These are phyloP conservation scores for Hydrozoanthus tunicans DNA, from an alignment of 64 coral and sea anemone genomes.

Conservation along the genomic window DNA sequence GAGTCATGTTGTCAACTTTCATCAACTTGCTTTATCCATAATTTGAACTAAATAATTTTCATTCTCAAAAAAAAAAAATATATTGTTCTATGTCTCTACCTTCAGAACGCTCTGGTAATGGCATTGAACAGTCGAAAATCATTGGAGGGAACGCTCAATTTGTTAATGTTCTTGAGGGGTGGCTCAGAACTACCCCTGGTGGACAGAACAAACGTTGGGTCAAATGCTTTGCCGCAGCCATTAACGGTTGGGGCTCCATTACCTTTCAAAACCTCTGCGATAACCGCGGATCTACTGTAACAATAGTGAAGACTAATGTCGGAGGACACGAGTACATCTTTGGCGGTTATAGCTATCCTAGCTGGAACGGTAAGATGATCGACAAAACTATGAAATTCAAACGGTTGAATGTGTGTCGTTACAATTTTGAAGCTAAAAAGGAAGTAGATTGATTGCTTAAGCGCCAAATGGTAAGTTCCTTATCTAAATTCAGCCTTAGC, in stretches of 20 bases:
- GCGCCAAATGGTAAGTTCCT: too few species aligned
- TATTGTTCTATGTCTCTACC: neutral
- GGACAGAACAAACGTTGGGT: too few species aligned
- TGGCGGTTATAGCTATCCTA: too few species aligned
- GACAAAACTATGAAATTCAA: too few species aligned
- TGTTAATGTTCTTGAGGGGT: neutral
- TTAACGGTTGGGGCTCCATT: neutral
- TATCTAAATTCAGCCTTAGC: too few species aligned
- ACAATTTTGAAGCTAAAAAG: too few species aligned
- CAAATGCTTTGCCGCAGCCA: neutral
- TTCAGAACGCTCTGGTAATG: too few species aligned
- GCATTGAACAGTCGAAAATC: neutral
- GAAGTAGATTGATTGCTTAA: too few species aligned
- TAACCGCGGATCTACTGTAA: neutral
- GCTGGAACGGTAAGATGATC: neutral
- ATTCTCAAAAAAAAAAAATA: neutral
- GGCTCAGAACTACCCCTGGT: too few species aligned
- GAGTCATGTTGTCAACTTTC: too few species aligned
- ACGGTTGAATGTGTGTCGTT: too few species aligned
- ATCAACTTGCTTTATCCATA: neutral
- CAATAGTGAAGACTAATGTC: neutral
- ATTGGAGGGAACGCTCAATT: neutral
- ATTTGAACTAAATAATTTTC: neutral
- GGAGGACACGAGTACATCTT: constrained; percentile 17
- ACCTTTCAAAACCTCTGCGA: constrained; percentile 12